Base-by-base conservation (phyloP, 2,797 vertebrate genomes). In the Psittacula derbiana region DNA sequence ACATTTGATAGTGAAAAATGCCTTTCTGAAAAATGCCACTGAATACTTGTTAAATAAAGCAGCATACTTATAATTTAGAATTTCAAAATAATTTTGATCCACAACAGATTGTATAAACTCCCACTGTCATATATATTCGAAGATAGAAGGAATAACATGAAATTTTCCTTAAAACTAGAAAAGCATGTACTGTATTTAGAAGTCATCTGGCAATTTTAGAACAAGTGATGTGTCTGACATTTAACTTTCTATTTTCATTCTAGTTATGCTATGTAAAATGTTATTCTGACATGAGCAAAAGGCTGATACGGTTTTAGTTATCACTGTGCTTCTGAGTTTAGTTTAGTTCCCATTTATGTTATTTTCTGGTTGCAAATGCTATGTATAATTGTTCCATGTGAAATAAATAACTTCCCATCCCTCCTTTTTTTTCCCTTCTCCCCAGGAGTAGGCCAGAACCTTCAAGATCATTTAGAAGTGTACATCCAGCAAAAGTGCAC, bases 391-490 rank as follows among this genome's bases (percentile, higher is more conserved):
- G 6, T 46, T 67, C 30, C 57, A 6, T 46, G 19, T 80, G 31
- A 81, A 88, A 75, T 76, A 81, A 86, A 75, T 76, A 88, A 88
- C n/a, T 33, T 44, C 24, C 11, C 33, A 2, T 10, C 15, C 20
- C 33, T 11, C 11, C 12, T 67, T 87, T 88, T 36, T 46, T 43
- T 24, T 61, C 24, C 36, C 52, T 92, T 8, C 18, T 33, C 2
- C 5, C 27, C 93, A 99, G 99, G 99, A 86, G 99, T 99, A 40
- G 99, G 99, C 64, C 98, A 98, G 94, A 99, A 99, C 97, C 98
- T 99, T 52, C 99, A 99, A 93, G 99, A 99, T 95, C 99, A 99
- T 96, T 97, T 99, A 96, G 99, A 99, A 97, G 86, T 99, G 21
- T 99, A 99, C 1, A 53, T 99, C 38, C 99, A 99, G 97, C 99